Conservation (phyloP, 2,888 invertebrate genomes). For the Lasiommata megera region DNA sequence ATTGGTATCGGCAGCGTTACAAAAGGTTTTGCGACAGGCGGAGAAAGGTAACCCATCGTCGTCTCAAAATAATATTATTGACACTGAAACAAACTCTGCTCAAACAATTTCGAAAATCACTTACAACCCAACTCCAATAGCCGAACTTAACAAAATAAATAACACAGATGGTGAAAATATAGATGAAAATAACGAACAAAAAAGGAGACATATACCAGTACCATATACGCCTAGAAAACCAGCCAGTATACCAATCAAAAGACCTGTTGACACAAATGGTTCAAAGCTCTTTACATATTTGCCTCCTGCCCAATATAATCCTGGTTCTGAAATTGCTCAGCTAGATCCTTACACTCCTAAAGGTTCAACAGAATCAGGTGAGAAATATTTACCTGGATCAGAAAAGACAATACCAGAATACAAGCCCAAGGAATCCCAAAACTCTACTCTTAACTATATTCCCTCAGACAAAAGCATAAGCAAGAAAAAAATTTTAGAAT, state of each 20-base stretch:
- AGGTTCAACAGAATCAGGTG: slow-evolving; percentile 57
- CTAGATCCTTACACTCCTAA: slow-evolving; percentile 69
- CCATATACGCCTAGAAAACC: slow-evolving; percentile 78
- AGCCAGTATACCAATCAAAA: slow-evolving; percentile 56
- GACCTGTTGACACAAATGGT: slow-evolving; percentile 60
- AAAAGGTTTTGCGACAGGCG: slow-evolving; percentile 80
- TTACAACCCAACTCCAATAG: slow-evolving; percentile 85
- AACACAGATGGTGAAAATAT: slow-evolving; percentile 50
- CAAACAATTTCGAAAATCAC: slow-evolving; percentile 65
- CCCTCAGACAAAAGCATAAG: slow-evolving; percentile 65
- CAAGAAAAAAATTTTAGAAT: slow-evolving; percentile 70
- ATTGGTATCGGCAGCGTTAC: slow-evolving; percentile 82
- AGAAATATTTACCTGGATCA: slow-evolving; percentile 67
- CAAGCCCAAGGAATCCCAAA: slow-evolving; percentile 52
- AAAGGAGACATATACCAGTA: slow-evolving; percentile 73
- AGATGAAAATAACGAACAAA: slow-evolving; percentile 59
- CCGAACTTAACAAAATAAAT: slow-evolving; percentile 78
- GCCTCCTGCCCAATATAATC: slow-evolving; percentile 66
- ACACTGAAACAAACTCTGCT: slow-evolving; percentile 30
- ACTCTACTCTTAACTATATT: slow-evolving; percentile 60
- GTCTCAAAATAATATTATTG: slow-evolving; percentile 32
- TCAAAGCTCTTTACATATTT: slow-evolving; percentile 67
- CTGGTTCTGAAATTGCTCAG: slow-evolving; percentile 58
- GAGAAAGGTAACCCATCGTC: slow-evolving; percentile 49
- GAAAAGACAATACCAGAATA: slow-evolving; percentile 64